Evolutionary conservation across 2,888 invertebrate genomes (phyloP).

Genomic region (Limulus polyphemus): DNA sequence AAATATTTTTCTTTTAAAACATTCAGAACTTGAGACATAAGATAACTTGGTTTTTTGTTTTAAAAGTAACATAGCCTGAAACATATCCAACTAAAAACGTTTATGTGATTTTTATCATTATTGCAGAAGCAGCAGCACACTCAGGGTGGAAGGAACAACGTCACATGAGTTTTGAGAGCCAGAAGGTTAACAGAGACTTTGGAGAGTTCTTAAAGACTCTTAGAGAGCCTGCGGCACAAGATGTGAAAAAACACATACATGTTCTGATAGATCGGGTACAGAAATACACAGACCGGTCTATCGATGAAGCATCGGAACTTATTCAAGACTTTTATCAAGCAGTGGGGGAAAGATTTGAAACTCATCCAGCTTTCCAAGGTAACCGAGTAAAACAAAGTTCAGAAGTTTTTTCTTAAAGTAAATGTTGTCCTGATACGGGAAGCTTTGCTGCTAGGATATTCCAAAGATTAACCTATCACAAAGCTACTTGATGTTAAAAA

Average conservation of each 20-base stretch:
- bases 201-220: constrained; percentile 7
- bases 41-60: too few species aligned
- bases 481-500: too few species aligned
- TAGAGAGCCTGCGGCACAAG: constrained; percentile 35
- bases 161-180: background rate
- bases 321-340: constrained; percentile 82
- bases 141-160: background rate
- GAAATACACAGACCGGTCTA: constrained; percentile 47
- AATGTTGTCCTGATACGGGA: too few species aligned
- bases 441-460: too few species aligned
- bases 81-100: too few species aligned
- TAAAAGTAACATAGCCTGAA: too few species aligned
- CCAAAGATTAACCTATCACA: too few species aligned
- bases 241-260: constrained; percentile 52
- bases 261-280: constrained; percentile 42
- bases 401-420: too few species aligned
- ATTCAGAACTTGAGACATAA: too few species aligned
- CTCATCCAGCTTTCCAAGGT: constrained; percentile 47
- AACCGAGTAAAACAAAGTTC: background rate
- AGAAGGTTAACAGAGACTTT: constrained; percentile 5
- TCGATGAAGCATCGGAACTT: constrained; percentile 76
- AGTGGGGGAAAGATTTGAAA: constrained; percentile 47
- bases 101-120: too few species aligned
- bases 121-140: too few species aligned
- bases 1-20: too few species aligned